phyloP scores from a whole-genome alignment of 2,888 invertebrate species.

The Drosophila recens region DNA sequence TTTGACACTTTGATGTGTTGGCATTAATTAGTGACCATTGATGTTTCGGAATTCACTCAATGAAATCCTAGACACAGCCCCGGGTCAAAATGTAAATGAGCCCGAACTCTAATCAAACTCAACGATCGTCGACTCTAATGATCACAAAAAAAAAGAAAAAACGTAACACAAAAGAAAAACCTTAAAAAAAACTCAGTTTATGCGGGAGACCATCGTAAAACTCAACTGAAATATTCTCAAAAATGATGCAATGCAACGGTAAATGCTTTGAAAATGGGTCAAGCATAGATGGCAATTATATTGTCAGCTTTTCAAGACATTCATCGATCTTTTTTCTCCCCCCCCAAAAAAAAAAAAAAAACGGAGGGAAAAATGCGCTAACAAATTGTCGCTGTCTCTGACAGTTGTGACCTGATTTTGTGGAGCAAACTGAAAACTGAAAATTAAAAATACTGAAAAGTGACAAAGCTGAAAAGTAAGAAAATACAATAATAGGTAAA shows the following conservation, averaged over 20 bases:
- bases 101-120: conserved; percentile 52
- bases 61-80: conserved; percentile 58
- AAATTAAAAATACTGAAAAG: conserved; percentile 11
- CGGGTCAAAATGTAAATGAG: conserved; percentile 56
- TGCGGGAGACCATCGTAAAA: conserved; percentile 49
- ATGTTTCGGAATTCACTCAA: conserved; percentile 45
- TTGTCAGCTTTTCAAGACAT: conserved; percentile 66
- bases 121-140: conserved; percentile 55
- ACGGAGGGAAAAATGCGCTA: conserved; percentile 46
- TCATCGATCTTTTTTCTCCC: conserved; percentile 54
- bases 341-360: background rate
- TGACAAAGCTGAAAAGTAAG: conserved; percentile 45
- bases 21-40: conserved; percentile 70
- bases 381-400: conserved; percentile 60
- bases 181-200: conserved; percentile 4
- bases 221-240: conserved; percentile 34
- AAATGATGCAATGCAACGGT: conserved; percentile 69
- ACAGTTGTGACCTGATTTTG: conserved; percentile 52
- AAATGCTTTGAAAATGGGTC: conserved; percentile 66
- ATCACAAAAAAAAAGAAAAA: conserved; percentile 22
- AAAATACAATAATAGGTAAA: background rate
- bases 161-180: conserved; percentile 40
- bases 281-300: conserved; percentile 65
- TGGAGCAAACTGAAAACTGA: conserved; percentile 17
- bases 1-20: conserved; percentile 57